These are phyloP conservation scores for Megamerina dolium DNA, from an alignment of 2,888 invertebrate species.

Conservation along the genomic window DNA sequence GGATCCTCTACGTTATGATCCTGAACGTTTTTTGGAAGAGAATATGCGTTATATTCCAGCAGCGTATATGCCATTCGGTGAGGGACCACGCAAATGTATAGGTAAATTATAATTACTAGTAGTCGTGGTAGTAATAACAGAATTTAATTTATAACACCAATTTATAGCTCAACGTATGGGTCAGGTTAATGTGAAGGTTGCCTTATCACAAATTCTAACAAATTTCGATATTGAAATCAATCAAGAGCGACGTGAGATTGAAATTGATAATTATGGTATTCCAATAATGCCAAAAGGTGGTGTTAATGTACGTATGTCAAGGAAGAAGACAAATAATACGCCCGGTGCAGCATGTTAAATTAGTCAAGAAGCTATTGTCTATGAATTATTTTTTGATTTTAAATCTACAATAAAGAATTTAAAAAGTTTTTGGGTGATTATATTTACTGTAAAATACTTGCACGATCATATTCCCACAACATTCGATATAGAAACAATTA, in stretches of 20 bases:
- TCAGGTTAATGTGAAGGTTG: slow-evolving; percentile 41
- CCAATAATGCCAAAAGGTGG: slow-evolving; percentile 37
- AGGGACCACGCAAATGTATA: slow-evolving; percentile 49
- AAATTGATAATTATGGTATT: slow-evolving; percentile 36
- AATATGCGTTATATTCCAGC: slow-evolving; percentile 34
- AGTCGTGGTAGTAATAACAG: no score
- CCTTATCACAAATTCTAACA: slow-evolving; percentile 36
- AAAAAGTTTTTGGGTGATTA: no score
- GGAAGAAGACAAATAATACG: slow-evolving; percentile 21
- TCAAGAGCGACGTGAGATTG: slow-evolving; percentile 31
- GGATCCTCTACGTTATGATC: slow-evolving; percentile 47
- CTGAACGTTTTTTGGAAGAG: slow-evolving; percentile 47
- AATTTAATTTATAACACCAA: background rate
- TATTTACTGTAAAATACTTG: no score
- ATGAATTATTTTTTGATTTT: no score
- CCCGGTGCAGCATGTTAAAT: no score
- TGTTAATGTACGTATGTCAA: slow-evolving; percentile 32
- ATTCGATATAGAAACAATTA: slow-evolving; percentile 2
- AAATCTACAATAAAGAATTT: no score
- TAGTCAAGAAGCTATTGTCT: no score
- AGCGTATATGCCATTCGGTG: slow-evolving; percentile 49
- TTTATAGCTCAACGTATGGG: slow-evolving; percentile 42
- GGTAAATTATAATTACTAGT: slow-evolving; percentile 28
- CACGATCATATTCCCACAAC: no score
- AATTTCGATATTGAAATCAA: slow-evolving; percentile 34